phyloP scores from a whole-genome alignment of 2,113 vertebrate species.

The Riparia riparia region DNA sequence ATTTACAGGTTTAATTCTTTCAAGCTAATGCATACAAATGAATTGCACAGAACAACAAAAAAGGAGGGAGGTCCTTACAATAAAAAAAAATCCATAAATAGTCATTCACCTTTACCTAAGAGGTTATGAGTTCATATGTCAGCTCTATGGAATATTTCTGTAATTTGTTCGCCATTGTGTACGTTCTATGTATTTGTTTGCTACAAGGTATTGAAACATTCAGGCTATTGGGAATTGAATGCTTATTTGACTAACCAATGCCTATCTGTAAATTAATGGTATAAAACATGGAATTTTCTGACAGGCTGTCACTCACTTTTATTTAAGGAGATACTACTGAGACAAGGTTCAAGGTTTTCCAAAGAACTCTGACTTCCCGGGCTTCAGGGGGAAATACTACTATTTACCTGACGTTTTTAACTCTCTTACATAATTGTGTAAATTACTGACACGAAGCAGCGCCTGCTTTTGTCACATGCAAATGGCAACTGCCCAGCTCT shows the following conservation, averaged over 20 bases:
- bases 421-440: conserved; percentile 31
- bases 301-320: conserved; percentile 46
- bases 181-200: conserved; percentile 34
- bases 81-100: conserved; percentile 59
- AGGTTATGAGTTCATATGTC: conserved; percentile 55
- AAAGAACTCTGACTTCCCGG: conserved; percentile 34
- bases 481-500: conserved; percentile 33
- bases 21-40: conserved; percentile 38
- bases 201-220: conserved; percentile 42
- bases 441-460: conserved; percentile 41
- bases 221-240: conserved; percentile 50
- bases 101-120: conserved; percentile 67
- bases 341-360: conserved; percentile 51
- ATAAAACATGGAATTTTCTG: conserved; percentile 47
- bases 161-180: conserved; percentile 61
- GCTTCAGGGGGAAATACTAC: not conserved
- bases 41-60: conserved; percentile 14
- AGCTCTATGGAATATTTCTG: conserved; percentile 17
- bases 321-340: conserved; percentile 50
- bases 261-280: conserved; percentile 25
- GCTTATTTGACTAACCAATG: conserved; percentile 64
- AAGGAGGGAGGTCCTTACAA: not conserved
- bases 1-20: conserved; percentile 67
- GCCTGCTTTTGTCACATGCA: conserved; percentile 19
- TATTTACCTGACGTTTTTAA: conserved; percentile 44